phyloP scores from a whole-genome alignment of 2,797 vertebrate species.

The Eleutherodactylus coqui region DNA sequence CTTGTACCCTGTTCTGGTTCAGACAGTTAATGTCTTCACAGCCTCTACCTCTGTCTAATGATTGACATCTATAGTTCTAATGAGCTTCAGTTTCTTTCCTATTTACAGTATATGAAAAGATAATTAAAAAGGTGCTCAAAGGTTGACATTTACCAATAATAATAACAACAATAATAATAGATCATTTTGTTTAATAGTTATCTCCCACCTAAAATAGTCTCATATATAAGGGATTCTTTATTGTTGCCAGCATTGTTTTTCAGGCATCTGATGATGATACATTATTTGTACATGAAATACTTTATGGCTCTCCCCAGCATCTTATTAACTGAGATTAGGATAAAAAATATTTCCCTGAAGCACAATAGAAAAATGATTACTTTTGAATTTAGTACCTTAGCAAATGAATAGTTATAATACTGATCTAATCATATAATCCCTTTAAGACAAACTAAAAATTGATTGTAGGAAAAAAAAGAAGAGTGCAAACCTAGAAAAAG shows the following conservation, averaged over 20 bases:
- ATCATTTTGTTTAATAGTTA: neutral
- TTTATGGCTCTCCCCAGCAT: slow-evolving; percentile 13
- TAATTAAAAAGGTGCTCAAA: neutral
- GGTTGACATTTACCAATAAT: neutral
- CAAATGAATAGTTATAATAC: slow-evolving; percentile 57
- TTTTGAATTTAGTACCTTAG: slow-evolving; percentile 50
- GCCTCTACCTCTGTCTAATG: too few relatives aligned
- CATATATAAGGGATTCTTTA: neutral
- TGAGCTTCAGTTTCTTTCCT: too few relatives aligned
- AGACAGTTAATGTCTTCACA: too few relatives aligned
- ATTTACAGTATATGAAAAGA: too few relatives aligned
- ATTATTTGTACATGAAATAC: slow-evolving; percentile 30
- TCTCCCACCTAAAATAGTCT: neutral
- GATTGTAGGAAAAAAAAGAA: slow-evolving; percentile 45
- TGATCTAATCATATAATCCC: slow-evolving; percentile 55
- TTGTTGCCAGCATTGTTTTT: neutral
- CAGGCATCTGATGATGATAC: slow-evolving; percentile 7
- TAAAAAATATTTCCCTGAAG: slow-evolving; percentile 52
- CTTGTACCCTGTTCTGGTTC: too few relatives aligned
- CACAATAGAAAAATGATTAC: slow-evolving; percentile 57
- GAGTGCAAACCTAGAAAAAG: slow-evolving; percentile 18
- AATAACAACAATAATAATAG: neutral
- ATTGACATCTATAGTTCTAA: too few relatives aligned
- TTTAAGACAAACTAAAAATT: slow-evolving; percentile 54
- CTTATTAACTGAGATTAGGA: slow-evolving; percentile 55